A percentile compares a stretch with the other conserved stretches of the same genome.
Evolutionary conservation across 1,140 invertebrate species (phyloP).

Genomic region (Cyrtorhinus lividipennis): DNA sequence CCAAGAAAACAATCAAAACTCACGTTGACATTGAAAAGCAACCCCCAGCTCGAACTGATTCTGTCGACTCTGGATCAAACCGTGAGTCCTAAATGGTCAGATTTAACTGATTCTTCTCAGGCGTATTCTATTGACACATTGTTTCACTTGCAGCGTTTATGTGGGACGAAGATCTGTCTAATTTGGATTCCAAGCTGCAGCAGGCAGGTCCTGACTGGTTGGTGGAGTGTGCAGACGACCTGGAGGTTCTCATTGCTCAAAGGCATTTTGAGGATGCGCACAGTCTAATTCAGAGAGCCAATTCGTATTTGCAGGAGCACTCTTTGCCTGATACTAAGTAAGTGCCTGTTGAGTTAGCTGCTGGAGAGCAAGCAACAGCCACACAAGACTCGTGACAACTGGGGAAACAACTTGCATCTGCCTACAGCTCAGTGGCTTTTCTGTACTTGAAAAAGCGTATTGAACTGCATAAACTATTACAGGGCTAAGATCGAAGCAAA

Average conservation of each 20-base stretch:
- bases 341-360: too few species aligned
- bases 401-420: too few species aligned
- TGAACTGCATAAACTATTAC: too few species aligned
- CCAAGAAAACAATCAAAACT: slow-evolving; percentile 30
- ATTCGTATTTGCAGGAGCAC: slow-evolving; percentile 33
- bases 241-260: slow-evolving; percentile 94
- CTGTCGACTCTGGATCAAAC: slow-evolving; percentile 34
- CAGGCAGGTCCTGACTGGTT: slow-evolving; percentile 67
- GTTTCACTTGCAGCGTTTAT: background rate
- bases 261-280: slow-evolving; percentile 93
- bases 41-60: slow-evolving; percentile 31
- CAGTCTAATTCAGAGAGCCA: slow-evolving; percentile 61
- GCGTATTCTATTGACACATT: too few species aligned
- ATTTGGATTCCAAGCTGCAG: slow-evolving; percentile 8
- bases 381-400: too few species aligned
- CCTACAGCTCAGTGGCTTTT: too few species aligned
- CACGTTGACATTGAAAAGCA: slow-evolving; percentile 27
- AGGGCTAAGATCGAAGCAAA: slow-evolving; percentile 52
- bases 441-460: too few species aligned
- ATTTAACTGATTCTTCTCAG: too few species aligned
- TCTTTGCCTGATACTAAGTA: slow-evolving; percentile 23
- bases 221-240: slow-evolving; percentile 78
- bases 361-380: too few species aligned
- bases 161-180: background rate
- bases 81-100: slow-evolving; percentile 26